phyloP scores from a whole-genome alignment of 1,140 invertebrate species.

The Holcopasites calliopsidis region DNA sequence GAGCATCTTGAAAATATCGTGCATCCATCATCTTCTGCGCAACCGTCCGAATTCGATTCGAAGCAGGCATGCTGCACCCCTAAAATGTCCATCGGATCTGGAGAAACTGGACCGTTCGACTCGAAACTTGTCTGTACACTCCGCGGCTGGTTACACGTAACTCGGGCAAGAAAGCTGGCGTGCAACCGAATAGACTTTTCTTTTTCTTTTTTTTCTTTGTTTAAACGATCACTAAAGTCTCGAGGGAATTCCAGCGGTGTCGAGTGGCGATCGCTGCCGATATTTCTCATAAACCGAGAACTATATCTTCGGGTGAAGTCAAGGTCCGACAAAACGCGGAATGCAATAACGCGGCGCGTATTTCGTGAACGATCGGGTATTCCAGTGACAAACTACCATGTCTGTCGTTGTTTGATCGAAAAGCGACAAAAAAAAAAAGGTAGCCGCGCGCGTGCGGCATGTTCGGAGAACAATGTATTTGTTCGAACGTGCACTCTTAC shows the following conservation, averaged over 20 bases:
- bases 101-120: constrained; percentile 21
- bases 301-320: constrained; percentile 22
- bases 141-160: constrained; percentile 31
- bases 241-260: constrained; percentile 5
- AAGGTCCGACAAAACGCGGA: constrained; percentile 32
- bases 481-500: no score
- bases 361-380: constrained; percentile 26
- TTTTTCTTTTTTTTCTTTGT: constrained; percentile 21
- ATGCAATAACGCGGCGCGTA: constrained; percentile 7
- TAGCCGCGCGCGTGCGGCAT: background rate
- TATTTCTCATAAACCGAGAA: constrained; percentile 39
- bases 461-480: background rate
- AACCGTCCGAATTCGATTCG: background rate
- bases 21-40: background rate
- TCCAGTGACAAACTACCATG: constrained; percentile 30
- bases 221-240: constrained; percentile 31
- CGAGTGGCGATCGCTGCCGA: constrained; percentile 14
- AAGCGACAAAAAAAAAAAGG: constrained; percentile 22
- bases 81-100: background rate
- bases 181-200: constrained; percentile 29
- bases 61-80: background rate
- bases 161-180: constrained; percentile 28
- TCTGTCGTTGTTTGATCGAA: constrained; percentile 22
- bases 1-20: no score
- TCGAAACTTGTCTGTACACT: constrained; percentile 19